Conservation (phyloP, 2,797 vertebrate species). For the Sebastes steindachneri region DNA sequence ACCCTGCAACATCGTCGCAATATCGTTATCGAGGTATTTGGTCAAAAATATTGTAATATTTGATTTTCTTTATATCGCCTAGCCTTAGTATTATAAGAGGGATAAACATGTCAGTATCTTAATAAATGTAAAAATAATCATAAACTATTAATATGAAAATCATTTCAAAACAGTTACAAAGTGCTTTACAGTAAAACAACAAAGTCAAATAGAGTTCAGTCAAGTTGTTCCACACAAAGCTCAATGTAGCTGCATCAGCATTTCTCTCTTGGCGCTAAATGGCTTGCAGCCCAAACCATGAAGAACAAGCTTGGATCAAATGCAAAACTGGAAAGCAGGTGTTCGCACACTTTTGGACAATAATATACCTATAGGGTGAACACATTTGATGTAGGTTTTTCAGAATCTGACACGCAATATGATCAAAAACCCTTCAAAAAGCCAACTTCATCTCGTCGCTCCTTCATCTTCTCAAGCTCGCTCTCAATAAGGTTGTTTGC, state of each 20-base stretch:
- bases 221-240: not conserved
- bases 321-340: not conserved
- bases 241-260: too few relatives aligned
- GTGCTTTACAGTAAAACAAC: not conserved
- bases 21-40: too few relatives aligned
- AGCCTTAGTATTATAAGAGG: not conserved
- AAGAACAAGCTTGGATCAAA: not conserved
- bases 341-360: not conserved
- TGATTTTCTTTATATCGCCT: too few relatives aligned
- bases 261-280: not conserved
- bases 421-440: constrained; percentile 3
- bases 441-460: not conserved
- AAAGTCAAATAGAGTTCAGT: too few relatives aligned
- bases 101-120: not conserved
- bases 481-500: not conserved
- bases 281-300: not conserved
- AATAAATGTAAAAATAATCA: not conserved
- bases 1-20: too few relatives aligned
- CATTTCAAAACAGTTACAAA: not conserved
- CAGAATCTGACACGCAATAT: not conserved
- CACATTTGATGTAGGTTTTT: not conserved
- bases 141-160: not conserved
- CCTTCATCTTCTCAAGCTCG: not conserved
- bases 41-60: too few relatives aligned
- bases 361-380: not conserved